These are phyloP conservation scores for Camponotus floridanus DNA, from an alignment of 1,140 invertebrate genomes.

Conservation along the genomic window DNA sequence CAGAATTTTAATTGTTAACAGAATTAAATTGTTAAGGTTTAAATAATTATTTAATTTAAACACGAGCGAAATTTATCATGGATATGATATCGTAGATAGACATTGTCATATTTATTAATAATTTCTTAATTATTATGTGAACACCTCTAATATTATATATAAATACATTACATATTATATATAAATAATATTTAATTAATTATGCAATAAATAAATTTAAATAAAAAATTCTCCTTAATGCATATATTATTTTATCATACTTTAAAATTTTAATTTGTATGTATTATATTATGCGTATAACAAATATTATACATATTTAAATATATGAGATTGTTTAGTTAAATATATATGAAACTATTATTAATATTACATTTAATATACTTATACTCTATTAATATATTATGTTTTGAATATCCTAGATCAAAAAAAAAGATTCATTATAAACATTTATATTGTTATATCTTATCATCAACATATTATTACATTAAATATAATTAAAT, in stretches of 20 bases:
- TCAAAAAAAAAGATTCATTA: background rate
- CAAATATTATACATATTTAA: background rate
- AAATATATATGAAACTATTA: background rate
- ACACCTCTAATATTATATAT: background rate
- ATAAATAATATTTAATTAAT: background rate
- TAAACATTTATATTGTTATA: background rate
- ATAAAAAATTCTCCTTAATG: no score
- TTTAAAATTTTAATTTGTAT: background rate
- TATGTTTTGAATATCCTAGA: background rate
- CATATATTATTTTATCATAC: no score
- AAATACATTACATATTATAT: background rate
- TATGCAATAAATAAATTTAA: slow-evolving; percentile 2
- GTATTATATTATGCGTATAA: background rate
- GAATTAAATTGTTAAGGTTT: no score
- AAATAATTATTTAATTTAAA: slow-evolving; percentile 26
- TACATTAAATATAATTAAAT: no score
- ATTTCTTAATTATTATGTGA: slow-evolving; percentile 6
- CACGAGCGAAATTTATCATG: slow-evolving; percentile 16
- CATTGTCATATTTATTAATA: background rate
- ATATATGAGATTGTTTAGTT: background rate
- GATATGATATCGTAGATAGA: background rate
- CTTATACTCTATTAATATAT: background rate
- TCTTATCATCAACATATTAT: background rate
- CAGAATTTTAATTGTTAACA: slow-evolving; percentile 7
- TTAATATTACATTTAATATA: background rate